phyloP scores from a whole-genome alignment of 2,113 vertebrate genomes.

The Lepisosteus osseus region DNA sequence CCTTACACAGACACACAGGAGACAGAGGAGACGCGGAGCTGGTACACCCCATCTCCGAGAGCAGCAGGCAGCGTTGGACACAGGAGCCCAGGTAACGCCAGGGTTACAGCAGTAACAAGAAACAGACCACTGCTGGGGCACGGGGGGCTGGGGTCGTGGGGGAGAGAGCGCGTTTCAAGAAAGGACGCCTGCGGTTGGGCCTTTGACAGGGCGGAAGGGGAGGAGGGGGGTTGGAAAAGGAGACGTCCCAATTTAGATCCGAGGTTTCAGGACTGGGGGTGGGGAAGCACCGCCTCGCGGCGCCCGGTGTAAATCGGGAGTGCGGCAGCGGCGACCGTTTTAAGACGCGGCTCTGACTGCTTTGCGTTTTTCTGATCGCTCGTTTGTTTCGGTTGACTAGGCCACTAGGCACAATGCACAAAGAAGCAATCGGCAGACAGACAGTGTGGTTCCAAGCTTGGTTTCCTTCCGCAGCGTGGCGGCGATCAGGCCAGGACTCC shows the following conservation, averaged over 20 bases:
- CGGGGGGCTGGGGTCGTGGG: conserved; percentile 26
- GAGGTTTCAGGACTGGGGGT: background rate
- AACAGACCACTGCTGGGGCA: conserved; percentile 60
- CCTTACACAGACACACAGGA: too few species aligned
- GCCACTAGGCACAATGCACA: conserved; percentile 76
- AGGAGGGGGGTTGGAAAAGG: background rate
- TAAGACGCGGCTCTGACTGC: background rate
- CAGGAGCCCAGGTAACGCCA: background rate
- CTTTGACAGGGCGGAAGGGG: background rate
- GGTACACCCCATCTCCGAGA: too few species aligned
- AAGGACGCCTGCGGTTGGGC: too few species aligned
- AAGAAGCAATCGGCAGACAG: conserved; percentile 74
- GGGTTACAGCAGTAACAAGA: conserved; percentile 67
- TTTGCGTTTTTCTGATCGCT: too few species aligned
- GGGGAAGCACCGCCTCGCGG: background rate
- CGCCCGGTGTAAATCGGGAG: conserved; percentile 10
- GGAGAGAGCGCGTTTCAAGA: too few species aligned
- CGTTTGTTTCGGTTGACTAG: background rate
- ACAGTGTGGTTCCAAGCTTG: conserved; percentile 27
- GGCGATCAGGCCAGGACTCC: conserved; percentile 83
- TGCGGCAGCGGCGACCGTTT: background rate
- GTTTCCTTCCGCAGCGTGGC: conserved; percentile 32
- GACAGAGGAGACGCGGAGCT: too few species aligned
- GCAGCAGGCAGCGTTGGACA: background rate
- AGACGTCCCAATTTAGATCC: background rate